phyloP scores from a whole-genome alignment of 2,888 invertebrate genomes.

The Leptogaster cylindrica region DNA sequence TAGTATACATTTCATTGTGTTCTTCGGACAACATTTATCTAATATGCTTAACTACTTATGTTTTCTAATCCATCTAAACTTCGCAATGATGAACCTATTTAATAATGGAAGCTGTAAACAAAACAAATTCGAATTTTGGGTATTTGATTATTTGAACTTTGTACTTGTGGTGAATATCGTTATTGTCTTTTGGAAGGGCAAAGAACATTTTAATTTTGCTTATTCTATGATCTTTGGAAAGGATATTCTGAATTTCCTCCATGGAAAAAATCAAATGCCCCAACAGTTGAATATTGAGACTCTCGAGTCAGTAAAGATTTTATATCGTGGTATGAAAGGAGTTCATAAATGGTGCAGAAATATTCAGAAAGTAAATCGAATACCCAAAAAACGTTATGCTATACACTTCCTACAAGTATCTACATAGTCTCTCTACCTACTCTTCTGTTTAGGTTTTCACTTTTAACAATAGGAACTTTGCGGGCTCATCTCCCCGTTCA shows the following conservation, averaged over 20 bases:
- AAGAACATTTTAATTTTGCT: no score
- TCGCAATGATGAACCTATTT: neutral
- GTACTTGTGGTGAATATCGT: constrained; percentile 17
- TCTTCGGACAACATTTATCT: constrained; percentile 28
- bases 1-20: constrained; percentile 24
- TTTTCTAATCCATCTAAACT: constrained; percentile 16
- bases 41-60: neutral
- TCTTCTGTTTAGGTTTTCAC: constrained; percentile 5
- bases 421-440: constrained; percentile 2
- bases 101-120: neutral
- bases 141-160: neutral
- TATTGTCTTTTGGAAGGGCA: constrained; percentile 32
- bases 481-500: neutral
- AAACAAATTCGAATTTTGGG: neutral
- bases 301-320: no score
- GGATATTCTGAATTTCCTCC: no score
- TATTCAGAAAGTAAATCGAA: no score
- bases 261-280: no score
- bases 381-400: no score
- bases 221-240: no score
- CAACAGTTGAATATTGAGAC: no score
- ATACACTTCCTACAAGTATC: neutral
- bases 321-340: no score
- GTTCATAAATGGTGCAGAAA: no score
- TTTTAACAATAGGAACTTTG: constrained; percentile 37